Evolutionary conservation across 2,113 vertebrate genomes (phyloP).

Genomic region (Shinisaurus crocodilurus): DNA sequence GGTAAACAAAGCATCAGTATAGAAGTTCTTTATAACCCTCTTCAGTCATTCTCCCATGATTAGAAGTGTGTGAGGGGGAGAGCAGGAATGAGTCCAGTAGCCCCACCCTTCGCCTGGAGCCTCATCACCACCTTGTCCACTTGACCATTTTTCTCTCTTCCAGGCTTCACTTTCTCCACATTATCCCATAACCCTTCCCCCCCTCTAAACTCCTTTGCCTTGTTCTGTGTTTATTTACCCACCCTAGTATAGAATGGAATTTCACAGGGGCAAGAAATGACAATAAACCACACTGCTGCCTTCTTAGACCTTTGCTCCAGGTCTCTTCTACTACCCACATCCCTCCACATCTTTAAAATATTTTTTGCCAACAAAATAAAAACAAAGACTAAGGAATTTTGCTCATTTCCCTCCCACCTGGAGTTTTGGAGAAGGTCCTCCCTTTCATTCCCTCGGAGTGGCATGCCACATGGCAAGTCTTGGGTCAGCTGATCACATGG

Average conservation of each 20-base stretch:
- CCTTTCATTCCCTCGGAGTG: background rate
- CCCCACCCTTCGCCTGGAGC: background rate
- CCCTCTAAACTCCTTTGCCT: background rate
- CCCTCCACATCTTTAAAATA: background rate
- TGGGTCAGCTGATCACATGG: constrained; percentile 12
- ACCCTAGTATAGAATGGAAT: background rate
- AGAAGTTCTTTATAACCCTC: background rate
- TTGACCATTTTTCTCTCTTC: background rate
- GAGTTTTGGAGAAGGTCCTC: background rate
- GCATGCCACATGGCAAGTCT: background rate
- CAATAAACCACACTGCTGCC: constrained; percentile 24
- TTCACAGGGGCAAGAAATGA: constrained; percentile 32
- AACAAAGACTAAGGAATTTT: constrained; percentile 6
- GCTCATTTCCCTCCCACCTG: background rate
- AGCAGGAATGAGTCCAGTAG: background rate
- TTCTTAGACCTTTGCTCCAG: constrained; percentile 14
- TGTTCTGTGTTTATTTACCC: constrained; percentile 11
- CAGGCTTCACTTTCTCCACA: background rate
- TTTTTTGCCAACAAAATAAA: constrained; percentile 5
- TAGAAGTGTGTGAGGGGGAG: background rate
- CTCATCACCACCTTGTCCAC: background rate
- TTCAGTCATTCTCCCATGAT: background rate
- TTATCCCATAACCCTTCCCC: background rate
- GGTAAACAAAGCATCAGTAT: background rate
- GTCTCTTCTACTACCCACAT: constrained; percentile 3